Conservation (phyloP, 2,888 invertebrate genomes). For the Nudaria mundana region DNA sequence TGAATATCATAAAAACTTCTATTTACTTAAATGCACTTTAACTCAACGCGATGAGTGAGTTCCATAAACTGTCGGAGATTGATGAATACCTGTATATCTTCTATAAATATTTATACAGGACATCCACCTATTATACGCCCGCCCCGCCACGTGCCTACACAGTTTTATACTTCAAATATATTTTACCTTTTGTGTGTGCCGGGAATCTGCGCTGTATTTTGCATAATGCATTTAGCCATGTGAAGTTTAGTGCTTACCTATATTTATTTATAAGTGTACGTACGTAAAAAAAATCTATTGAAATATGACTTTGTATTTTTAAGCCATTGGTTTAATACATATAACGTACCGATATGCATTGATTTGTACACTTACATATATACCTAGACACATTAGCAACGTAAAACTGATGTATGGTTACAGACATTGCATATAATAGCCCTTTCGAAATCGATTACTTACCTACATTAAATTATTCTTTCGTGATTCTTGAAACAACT, state of each 20-base stretch:
- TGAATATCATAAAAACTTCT: no score
- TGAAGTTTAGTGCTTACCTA: slow-evolving; percentile 25
- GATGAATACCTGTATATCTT: slow-evolving; percentile 33
- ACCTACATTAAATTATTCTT: no score
- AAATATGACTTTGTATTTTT: not conserved
- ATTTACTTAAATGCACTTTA: no score
- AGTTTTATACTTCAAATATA: slow-evolving; percentile 35
- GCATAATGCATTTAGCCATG: slow-evolving; percentile 42
- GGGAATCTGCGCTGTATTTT: slow-evolving; percentile 32
- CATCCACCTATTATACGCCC: slow-evolving; percentile 24
- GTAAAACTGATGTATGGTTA: no score
- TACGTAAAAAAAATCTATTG: not conserved
- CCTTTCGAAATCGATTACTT: no score
- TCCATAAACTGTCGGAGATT: slow-evolving; percentile 36
- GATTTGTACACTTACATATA: no score
- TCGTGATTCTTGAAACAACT: no score
- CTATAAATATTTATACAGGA: slow-evolving; percentile 42
- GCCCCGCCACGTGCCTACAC: slow-evolving; percentile 29
- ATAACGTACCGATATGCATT: no score
- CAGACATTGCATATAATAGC: no score
- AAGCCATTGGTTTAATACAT: not conserved
- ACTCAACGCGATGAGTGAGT: no score
- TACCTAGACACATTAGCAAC: no score
- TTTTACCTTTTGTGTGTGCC: slow-evolving; percentile 40
- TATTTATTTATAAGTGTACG: not conserved